Base-by-base conservation (phyloP, 1,140 invertebrate species). In the Berghia stephanieae region DNA sequence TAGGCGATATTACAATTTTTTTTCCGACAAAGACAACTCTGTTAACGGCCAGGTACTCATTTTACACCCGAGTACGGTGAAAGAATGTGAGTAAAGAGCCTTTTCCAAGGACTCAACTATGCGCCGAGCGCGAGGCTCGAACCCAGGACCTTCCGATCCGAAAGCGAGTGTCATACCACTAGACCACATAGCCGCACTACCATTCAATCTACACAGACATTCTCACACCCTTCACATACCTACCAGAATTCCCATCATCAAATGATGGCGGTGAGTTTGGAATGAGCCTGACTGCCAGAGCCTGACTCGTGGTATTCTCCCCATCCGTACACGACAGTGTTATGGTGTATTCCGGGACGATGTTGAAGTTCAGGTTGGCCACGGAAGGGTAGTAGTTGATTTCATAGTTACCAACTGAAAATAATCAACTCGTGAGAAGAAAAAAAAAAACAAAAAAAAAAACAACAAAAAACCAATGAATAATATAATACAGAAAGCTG, bases 331-430 rank as follows among this genome's bases (percentile, higher is more conserved):
- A 72, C 27, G 44, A 52, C 27, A 72, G 42, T 1, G 46, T 72
- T 4, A 72, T 27, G 42, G 3, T 21, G 31, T 72, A 72, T 36
- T 72, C 70, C n/a, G 46, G 70, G 16, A 34, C 27, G 8, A 34
- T 24, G 70, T 72, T 72, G 46, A 72, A 72, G 46, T 72, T 21
- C 3, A 72, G 70, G 27, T 21, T 72, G 44, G 70, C 70, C 46
- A 72, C 70, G 16, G 70, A 72, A 18, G 70, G 70, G 46, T 52
- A 72, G 31, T 10, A 72, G 1, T 16, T 49, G 42, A 72, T 2
- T 16, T 72, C 70, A 38, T 72, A 72, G 2, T 34, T n/a, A 0
- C 70, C 70, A 3, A 13, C 2, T 18, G 43, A 44, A 52, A 49
- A 49, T 46, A 13, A 5, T 42, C 34, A 42, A n/a, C 27, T 34